Percentiles rank a stretch among this genome's conserved stretches.
Conservation (phyloP, 2,888 invertebrate species). For the Cheilosia pagana region DNA sequence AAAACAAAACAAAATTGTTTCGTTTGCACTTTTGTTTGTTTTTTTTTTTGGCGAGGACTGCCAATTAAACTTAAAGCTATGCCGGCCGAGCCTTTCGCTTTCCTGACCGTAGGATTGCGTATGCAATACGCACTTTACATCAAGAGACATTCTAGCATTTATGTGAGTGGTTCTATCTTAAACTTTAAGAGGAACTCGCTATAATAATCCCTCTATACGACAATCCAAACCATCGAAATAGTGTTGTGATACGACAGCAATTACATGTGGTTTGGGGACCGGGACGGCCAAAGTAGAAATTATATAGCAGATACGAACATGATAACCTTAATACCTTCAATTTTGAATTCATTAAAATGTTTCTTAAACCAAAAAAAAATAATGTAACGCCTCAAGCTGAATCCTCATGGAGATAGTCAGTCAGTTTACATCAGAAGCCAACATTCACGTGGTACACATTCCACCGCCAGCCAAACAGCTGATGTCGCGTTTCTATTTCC, state of each 20-base stretch:
- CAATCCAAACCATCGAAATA: background rate
- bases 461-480: constrained; percentile 51
- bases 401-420: background rate
- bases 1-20: background rate
- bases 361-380: too few species aligned
- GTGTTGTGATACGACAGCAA: background rate
- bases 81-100: background rate
- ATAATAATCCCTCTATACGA: background rate
- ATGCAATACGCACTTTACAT: too few species aligned
- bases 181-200: background rate
- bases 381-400: too few species aligned
- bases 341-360: too few species aligned
- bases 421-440: constrained; percentile 26
- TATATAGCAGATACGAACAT: background rate
- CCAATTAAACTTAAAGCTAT: background rate
- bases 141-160: background rate
- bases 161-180: background rate
- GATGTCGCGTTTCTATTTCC: constrained; percentile 16
- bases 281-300: background rate
- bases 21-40: background rate
- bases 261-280: background rate
- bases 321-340: background rate
- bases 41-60: background rate
- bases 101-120: background rate
- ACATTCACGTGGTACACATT: constrained; percentile 50